Evolutionary conservation across 2,888 invertebrate species (phyloP), one percentile per base, ranked within the genome.

Genomic region (Patella ulyssiponensis): DNA sequence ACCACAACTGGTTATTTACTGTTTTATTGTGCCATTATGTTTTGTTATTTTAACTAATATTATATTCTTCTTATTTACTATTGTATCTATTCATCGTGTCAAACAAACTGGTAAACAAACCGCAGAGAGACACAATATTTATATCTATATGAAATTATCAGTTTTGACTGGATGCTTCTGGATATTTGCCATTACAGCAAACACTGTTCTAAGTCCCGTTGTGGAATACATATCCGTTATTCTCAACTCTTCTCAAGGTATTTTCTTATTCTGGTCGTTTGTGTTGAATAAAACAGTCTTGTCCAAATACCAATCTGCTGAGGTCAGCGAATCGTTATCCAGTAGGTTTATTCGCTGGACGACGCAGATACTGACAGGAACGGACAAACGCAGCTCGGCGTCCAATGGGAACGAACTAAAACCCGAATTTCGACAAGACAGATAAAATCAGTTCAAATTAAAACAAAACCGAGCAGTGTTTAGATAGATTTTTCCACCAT

Each of bases 131-230:
- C 69, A 78, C 4, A 78, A 82, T 23, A 80, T 84, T 17, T 76
- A 77, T 12, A 75, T 85, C 4, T 86, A 84, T 70, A 69, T 84
- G 2, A 83, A 84, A 71, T 76, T 87, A 52, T 86, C 83, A 71
- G 74, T 81, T 1, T 71, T 87, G 7, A 83, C 85, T 23, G 87
- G 87, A 11, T 44, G 83, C 14, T 79, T 84, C 7, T 87, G 87
- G 87, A 79, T 84, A 2, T 76, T 86, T 7, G 81, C 81, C 7
- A 77, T 87, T 23, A 27, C 85, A 15, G 82, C 84, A 71, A 81
- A 81, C 0, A 71, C 82, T 54, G 69, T 83, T 4, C 73, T 75
- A 1, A 27, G 80, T 17, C 79, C 79, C 0, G 64, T 78, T 9
- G 78, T 85, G 23, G 81, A 82, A 3, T 84, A 82, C 64, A 52